Percentiles rank a stretch among this genome's conserved stretches.
Evolutionary conservation across 1,140 invertebrate genomes (phyloP).

Genomic region (Drosophila ironensis): DNA sequence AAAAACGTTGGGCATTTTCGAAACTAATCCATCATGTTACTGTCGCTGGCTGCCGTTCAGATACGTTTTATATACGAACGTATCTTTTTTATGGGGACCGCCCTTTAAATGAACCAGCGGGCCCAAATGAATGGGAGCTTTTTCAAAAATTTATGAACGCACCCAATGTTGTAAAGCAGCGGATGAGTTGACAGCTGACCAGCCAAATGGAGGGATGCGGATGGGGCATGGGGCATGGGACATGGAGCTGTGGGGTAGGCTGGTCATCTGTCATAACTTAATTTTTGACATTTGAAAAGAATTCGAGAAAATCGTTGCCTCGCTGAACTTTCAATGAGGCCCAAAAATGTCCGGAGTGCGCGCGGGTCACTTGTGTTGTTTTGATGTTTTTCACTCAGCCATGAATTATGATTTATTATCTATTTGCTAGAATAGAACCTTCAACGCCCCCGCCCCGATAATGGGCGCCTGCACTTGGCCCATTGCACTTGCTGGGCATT

Average conservation of each 20-base stretch:
- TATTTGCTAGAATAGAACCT: conserved; percentile 15
- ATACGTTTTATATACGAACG: conserved; percentile 17
- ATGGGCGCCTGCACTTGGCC: conserved; percentile 41
- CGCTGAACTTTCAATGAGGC: conserved; percentile 20
- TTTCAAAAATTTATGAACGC: conserved; percentile 62
- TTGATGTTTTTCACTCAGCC: conserved; percentile 55
- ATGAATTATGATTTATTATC: conserved; percentile 74
- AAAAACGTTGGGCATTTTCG: conserved; percentile 67
- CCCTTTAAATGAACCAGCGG: conserved; percentile 47
- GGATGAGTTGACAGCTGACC: conserved; percentile 67
- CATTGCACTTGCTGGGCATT: conserved; percentile 55
- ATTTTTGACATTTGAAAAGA: conserved; percentile 72
- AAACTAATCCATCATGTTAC: conserved; percentile 73
- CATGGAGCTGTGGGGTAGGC: not conserved
- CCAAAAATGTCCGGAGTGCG: conserved; percentile 13
- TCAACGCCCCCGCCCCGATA: conserved; percentile 31
- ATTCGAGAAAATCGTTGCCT: conserved; percentile 20
- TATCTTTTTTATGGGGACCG: conserved; percentile 41
- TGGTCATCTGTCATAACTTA: conserved; percentile 73
- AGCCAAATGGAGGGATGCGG: conserved; percentile 4
- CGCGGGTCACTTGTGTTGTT: conserved; percentile 46
- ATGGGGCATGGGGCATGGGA: not conserved
- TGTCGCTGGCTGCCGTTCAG: conserved; percentile 22
- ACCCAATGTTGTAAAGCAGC: conserved; percentile 66
- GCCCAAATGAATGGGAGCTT: conserved; percentile 58